Conservation (phyloP, 2,797 vertebrate species). For the Myotis myotis region DNA sequence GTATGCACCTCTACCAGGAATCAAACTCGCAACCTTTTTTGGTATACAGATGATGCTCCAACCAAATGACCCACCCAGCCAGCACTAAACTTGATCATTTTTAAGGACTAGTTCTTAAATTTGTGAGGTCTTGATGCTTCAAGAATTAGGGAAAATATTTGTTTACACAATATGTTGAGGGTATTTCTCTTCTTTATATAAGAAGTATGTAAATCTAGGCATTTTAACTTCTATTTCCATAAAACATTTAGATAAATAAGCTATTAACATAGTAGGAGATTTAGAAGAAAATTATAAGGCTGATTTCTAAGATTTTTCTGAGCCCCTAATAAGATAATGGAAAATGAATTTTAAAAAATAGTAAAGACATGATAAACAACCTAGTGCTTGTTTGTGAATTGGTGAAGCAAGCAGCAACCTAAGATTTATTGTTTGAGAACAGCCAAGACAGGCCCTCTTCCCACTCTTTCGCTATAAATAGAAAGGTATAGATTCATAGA, state of each 20-base stretch:
- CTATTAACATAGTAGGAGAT: background rate
- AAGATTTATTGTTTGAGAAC: conserved; percentile 8
- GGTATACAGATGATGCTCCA: background rate
- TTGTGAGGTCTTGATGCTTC: background rate
- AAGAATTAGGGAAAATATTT: background rate
- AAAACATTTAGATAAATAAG: background rate
- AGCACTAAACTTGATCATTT: background rate
- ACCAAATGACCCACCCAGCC: background rate
- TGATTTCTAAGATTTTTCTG: background rate
- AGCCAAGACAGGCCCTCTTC: background rate
- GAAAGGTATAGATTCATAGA: background rate
- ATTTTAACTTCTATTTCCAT: background rate
- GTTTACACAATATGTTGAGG: background rate
- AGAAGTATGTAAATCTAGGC: background rate
- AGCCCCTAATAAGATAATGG: background rate
- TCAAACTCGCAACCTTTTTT: background rate
- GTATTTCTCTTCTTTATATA: background rate
- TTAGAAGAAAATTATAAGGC: background rate
- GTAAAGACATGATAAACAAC: background rate
- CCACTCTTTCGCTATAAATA: background rate
- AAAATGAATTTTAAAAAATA: conserved; percentile 27
- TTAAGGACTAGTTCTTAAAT: background rate
- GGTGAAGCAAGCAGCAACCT: background rate
- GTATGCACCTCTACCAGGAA: background rate
- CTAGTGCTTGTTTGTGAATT: background rate